Base-by-base conservation (phyloP, 2,797 vertebrate species). In the Alca torda region DNA sequence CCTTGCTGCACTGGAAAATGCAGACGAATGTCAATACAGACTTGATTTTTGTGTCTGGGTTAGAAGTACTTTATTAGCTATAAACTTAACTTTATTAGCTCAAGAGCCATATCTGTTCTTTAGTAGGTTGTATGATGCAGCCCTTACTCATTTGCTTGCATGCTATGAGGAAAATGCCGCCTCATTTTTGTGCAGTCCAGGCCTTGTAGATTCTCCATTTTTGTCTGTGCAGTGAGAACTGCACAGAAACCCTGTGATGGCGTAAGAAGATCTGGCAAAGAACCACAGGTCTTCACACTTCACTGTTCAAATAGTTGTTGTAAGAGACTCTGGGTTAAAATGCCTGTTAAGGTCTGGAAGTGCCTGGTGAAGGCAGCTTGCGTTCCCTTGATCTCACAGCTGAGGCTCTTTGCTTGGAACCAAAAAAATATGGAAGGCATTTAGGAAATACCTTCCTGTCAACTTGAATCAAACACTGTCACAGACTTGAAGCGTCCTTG, bases 91-190 rank as follows among this genome's bases (percentile, higher is more conserved):
- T 45, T 45, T 18, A 45, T 45, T 19, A 96, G 43, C 48, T 80
- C 0, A 0, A 65, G 41, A 84, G 5, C 26, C 9, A 0, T 45
- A 23, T 57, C 20, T 81, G 17, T 76, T 84, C 69, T 56, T 51
- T 31, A 43, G 41, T 9, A 46, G 73, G 9, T 53, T 76, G 7
- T 31, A 11, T 51, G 31, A 59, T 88, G 15, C 45, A 73, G 45
- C 33, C 33, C 12, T 41, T 81, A 18, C 12, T 80, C 53, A 16
- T 64, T 63, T 81, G 64, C 28, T 72, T 90, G 48, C 30, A 20
- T n/a, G 17, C 48, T 43, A 1, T 48, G 46, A 85, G 60, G 56
- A 80, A 80, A 65, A 56, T 14, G 30, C n/a, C 69, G 14, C 28
- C 18, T 73, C 5, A 4, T 72, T 86, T 93, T 79, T 80, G 21